Conservation (phyloP, 2,797 vertebrate genomes). For the Erethizon dorsatum region DNA sequence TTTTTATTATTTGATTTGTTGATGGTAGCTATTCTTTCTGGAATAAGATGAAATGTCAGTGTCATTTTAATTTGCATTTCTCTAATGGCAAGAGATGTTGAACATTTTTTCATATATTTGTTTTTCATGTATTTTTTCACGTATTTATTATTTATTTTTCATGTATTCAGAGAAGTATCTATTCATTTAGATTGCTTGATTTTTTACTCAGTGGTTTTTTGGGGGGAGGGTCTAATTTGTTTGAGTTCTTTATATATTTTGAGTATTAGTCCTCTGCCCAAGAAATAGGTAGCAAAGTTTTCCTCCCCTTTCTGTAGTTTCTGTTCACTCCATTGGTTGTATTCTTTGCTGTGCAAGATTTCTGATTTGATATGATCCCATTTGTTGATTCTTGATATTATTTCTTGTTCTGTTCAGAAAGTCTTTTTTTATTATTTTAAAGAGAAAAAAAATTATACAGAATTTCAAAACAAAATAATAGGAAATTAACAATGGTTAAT, state of each 20-base stretch:
- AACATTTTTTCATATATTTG: neutral
- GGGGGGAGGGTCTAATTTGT: neutral
- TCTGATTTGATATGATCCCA: neutral
- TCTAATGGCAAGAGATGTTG: neutral
- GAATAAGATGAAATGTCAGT: neutral
- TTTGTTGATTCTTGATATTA: neutral
- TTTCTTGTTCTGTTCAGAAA: neutral
- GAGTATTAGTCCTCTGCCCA: neutral
- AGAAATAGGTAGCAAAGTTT: neutral
- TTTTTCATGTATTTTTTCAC: neutral
- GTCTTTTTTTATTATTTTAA: no score
- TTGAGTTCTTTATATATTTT: neutral
- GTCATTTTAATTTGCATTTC: neutral
- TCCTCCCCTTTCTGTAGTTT: neutral
- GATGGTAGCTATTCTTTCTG: neutral
- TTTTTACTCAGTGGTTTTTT: neutral
- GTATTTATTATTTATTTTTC: neutral
- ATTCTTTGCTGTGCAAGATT: neutral
- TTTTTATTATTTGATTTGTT: neutral
- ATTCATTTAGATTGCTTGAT: neutral
- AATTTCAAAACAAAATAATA: no score
- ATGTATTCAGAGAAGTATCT: neutral
- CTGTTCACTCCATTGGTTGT: neutral
- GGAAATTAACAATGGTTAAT: no score
- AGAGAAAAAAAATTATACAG: no score